These are phyloP conservation scores for Lasaia peninsularis DNA, from an alignment of 1,140 invertebrate genomes.

Conservation along the genomic window DNA sequence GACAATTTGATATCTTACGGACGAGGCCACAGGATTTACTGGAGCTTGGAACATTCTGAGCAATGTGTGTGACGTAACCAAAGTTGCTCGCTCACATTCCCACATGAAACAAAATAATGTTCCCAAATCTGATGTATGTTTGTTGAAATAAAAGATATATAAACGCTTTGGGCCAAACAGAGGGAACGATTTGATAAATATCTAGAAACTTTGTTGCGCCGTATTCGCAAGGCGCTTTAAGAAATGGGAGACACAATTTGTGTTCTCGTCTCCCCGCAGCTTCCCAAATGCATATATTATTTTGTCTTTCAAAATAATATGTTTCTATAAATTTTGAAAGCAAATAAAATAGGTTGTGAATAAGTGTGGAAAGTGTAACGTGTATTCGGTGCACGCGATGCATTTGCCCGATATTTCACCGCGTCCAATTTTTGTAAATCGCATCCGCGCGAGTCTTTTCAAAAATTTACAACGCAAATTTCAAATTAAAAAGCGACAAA, in stretches of 20 bases:
- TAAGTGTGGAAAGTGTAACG: constrained; percentile 6
- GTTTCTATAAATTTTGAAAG: constrained; percentile 10
- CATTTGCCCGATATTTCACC: constrained; percentile 3
- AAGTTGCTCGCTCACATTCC: background rate
- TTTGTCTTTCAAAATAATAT: constrained; percentile 16
- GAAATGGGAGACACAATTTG: constrained; percentile 48
- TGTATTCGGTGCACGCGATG: constrained; percentile 3
- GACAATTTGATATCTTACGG: background rate
- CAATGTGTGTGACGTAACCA: background rate
- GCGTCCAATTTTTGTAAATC: constrained; percentile 3
- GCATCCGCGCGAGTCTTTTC: background rate
- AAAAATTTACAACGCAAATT: background rate
- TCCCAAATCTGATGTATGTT: constrained; percentile 10
- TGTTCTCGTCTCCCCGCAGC: constrained; percentile 41
- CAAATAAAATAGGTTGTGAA: constrained; percentile 6
- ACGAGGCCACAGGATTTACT: background rate
- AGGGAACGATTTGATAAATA: constrained; percentile 56
- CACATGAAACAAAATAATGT: constrained; percentile 16
- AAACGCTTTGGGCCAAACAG: constrained; percentile 32
- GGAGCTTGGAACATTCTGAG: background rate
- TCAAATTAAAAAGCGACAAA: background rate
- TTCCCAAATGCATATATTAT: constrained; percentile 28
- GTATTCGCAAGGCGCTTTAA: constrained; percentile 41
- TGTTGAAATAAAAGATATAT: constrained; percentile 27
- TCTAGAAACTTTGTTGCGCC: constrained; percentile 43